These are phyloP conservation scores for Galerucella calmariensis DNA, from an alignment of 2,888 invertebrate genomes.

Conservation along the genomic window DNA sequence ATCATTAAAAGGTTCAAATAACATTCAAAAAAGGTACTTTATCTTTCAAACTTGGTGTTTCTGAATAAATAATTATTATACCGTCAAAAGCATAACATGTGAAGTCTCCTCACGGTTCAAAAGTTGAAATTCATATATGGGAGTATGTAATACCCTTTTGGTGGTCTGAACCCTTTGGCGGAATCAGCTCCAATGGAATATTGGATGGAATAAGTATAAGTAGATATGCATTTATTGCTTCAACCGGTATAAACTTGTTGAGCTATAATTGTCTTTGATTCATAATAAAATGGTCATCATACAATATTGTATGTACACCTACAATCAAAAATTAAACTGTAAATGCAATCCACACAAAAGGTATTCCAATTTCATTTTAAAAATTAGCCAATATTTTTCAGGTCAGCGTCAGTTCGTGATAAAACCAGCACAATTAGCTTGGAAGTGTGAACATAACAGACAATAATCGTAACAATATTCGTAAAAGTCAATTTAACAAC, in stretches of 20 bases:
- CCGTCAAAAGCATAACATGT: too few species aligned
- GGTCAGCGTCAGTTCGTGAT: slow-evolving; percentile 13
- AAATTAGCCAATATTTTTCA: slow-evolving; percentile 18
- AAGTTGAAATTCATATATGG: too few species aligned
- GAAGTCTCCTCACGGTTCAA: too few species aligned
- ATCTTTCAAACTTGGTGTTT: too few species aligned
- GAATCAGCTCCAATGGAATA: too few species aligned
- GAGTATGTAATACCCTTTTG: too few species aligned
- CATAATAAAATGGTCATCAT: neutral
- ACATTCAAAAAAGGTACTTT: too few species aligned
- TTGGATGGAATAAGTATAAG: too few species aligned
- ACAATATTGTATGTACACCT: neutral
- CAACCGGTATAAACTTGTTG: neutral
- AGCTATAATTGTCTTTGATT: neutral
- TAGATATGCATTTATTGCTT: too few species aligned
- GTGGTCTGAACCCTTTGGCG: too few species aligned
- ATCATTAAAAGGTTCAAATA: neutral
- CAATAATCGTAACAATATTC: slow-evolving; percentile 31
- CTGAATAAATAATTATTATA: too few species aligned
- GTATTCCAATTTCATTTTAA: slow-evolving; percentile 17
- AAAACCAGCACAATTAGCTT: slow-evolving; percentile 23
- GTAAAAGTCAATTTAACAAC: slow-evolving; percentile 17
- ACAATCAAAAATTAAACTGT: neutral
- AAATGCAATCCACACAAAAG: neutral
- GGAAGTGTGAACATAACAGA: slow-evolving; percentile 23